Base-by-base conservation (phyloP, 2,888 invertebrate genomes). In the Coelinius sp. region DNA sequence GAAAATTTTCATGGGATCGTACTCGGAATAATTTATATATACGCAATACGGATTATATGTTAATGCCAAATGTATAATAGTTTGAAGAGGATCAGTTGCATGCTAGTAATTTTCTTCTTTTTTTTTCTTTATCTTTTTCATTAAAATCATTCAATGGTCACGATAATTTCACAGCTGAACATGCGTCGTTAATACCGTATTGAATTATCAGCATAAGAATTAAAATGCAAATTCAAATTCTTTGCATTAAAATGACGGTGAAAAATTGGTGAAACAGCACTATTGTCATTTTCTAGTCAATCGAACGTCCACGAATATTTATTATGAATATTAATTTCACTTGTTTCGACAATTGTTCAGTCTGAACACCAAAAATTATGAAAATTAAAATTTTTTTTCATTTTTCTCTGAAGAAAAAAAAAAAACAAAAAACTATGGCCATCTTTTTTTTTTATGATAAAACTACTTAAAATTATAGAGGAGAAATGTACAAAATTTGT, bases 61-160 rank as follows among this genome's bases (percentile, higher is more conserved):
- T 85, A 86, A 87, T 86, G 87, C 87, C 86, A 87, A 87, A 87
- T 87, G 87, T 86, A 87, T 86, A 85, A 85, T 86, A 86, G 85
- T 84, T 85, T 81, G 83, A 70, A 38, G 73, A 64, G 46, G 70
- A 74, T 63, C 67, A 63, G 62, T 71, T 71, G 71, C 71, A 71
- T 71, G 66, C 66, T 71, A 59, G n/a, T 31, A 59, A 24, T n/a
- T 25, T 14, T n/a, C 14, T 27, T 44, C 17, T 27, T 59, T 59
- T 0, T 59, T 59, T 59, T 27, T n/a, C n/a, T 5, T 20, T 17
- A 12, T 59, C 22, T 44, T 49, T 27, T 17, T 64, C 14, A 24
- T 27, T 31, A 35, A 41, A 62, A 53, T 65, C 46, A 22, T 46
- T 49, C 35, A 66, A 73, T 62, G 27, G 59, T 56, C 49, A 62